Percentiles rank a stretch among this genome's conserved stretches.
Conservation (phyloP, 1,140 invertebrate species). For the Drosophila setifemur region DNA sequence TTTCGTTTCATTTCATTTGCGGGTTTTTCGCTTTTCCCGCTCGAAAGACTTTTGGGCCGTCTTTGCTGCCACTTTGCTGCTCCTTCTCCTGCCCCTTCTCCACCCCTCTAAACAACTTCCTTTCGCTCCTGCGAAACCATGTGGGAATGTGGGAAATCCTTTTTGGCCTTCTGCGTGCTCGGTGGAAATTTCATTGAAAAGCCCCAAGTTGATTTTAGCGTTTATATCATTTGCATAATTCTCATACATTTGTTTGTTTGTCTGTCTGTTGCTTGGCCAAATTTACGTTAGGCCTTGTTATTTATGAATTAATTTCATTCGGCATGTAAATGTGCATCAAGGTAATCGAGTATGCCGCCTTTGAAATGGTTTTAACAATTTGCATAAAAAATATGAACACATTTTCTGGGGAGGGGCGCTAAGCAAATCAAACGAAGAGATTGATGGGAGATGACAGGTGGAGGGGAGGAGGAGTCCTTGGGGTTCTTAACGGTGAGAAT, state of each 20-base stretch:
- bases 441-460: constrained; percentile 22
- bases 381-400: constrained; percentile 57
- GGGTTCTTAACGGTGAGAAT: background rate
- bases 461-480: no score
- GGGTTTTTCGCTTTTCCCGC: constrained; percentile 71
- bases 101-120: no score
- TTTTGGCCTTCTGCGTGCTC: constrained; percentile 25
- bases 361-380: constrained; percentile 36
- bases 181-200: constrained; percentile 68
- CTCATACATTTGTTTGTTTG: constrained; percentile 65
- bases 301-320: constrained; percentile 76
- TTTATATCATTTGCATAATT: constrained; percentile 74
- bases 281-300: constrained; percentile 65
- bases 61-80: constrained; percentile 6
- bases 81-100: background rate
- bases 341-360: constrained; percentile 65
- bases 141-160: constrained; percentile 72
- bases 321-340: constrained; percentile 67
- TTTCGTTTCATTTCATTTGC: constrained; percentile 82
- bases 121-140: constrained; percentile 24
- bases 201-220: constrained; percentile 68
- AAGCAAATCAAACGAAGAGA: background rate
- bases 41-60: constrained; percentile 40
- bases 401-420: constrained; percentile 14
- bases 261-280: constrained; percentile 29